Conservation (phyloP, 2,888 invertebrate genomes). For the Lepeophtheirus nordmannii region DNA sequence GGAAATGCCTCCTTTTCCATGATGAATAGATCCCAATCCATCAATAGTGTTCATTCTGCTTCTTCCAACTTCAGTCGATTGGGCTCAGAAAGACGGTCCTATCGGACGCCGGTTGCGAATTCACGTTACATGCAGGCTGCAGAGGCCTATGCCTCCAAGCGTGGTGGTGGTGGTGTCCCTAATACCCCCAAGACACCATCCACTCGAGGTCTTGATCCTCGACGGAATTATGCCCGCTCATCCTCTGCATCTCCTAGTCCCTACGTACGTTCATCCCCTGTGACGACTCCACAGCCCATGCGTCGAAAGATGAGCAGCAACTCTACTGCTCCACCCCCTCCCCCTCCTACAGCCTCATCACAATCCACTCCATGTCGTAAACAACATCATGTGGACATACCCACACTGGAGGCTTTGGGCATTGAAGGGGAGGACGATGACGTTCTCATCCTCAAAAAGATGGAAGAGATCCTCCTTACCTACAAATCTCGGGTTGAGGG, state of each 20-base stretch:
- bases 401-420: slow-evolving; percentile 33
- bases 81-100: background rate
- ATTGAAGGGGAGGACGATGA: slow-evolving; percentile 53
- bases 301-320: background rate
- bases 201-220: background rate
- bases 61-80: background rate
- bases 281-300: background rate
- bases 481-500: slow-evolving; percentile 36
- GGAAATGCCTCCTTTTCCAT: background rate
- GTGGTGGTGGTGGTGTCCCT: no score
- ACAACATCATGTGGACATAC: background rate
- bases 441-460: slow-evolving; percentile 52
- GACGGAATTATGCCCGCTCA: background rate
- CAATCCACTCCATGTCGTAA: slow-evolving; percentile 40
- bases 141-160: slow-evolving; percentile 14
- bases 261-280: slow-evolving; percentile 1
- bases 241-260: background rate
- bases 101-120: background rate
- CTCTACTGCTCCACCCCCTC: background rate
- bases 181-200: background rate
- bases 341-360: slow-evolving; percentile 32
- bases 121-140: slow-evolving; percentile 23
- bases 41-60: background rate
- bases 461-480: slow-evolving; percentile 51
- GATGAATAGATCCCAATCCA: background rate